Evolutionary conservation across 37 sponge, comb jelly and placozoan species (phyloP).

Genomic region (Agelas oroides): DNA sequence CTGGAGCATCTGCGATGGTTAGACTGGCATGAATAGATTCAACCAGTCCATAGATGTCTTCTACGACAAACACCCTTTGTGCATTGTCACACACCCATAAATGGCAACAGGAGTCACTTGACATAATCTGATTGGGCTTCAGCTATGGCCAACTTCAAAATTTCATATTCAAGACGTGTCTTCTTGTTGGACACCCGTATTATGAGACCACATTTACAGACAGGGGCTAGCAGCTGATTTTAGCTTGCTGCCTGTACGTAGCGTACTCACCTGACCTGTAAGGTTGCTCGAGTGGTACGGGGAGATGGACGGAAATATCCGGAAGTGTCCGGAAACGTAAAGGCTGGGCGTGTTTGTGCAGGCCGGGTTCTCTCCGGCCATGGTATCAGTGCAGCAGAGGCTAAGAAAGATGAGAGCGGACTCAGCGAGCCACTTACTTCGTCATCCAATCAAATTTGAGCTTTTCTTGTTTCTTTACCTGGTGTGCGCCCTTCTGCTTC

Average conservation of each 20-base stretch:
- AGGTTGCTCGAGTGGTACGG: too few relatives aligned
- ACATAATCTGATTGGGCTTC: too few relatives aligned
- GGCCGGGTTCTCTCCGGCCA: too few relatives aligned
- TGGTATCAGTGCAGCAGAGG: too few relatives aligned
- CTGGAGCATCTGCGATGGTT: neutral
- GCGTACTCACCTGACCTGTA: too few relatives aligned
- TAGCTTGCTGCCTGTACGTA: too few relatives aligned
- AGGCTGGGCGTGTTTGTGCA: too few relatives aligned
- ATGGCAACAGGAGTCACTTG: neutral
- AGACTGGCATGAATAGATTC: neutral
- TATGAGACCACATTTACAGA: too few relatives aligned
- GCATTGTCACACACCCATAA: constrained; percentile 50
- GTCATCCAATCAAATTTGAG: constrained; percentile 64
- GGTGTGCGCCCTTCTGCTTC: constrained; percentile 47
- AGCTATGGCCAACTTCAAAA: too few relatives aligned
- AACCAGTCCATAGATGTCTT: neutral
- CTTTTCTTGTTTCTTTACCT: constrained; percentile 70
- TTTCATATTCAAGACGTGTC: too few relatives aligned
- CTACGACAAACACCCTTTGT: neutral
- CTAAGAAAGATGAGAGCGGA: constrained; percentile 39
- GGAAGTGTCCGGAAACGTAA: neutral
- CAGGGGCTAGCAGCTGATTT: too few relatives aligned
- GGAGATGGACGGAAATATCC: neutral
- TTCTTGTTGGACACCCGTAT: too few relatives aligned
- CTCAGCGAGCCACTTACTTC: constrained; percentile 71